A percentile compares a stretch with the other conserved stretches of the same genome.
Conservation (phyloP, 2,113 vertebrate genomes). For the Raja brachyura region DNA sequence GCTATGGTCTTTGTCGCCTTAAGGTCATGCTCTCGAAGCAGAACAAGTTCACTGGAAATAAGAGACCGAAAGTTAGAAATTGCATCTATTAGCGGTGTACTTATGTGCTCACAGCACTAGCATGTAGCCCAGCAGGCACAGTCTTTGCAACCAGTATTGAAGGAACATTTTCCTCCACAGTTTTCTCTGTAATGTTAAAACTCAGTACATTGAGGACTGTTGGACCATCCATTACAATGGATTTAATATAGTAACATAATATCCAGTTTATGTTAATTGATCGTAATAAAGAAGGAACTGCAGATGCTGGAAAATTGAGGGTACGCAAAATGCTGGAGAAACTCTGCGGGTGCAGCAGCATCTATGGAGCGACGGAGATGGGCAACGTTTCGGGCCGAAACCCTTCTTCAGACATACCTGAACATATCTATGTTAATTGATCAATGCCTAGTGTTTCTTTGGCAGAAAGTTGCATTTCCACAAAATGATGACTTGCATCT, state of each 20-base stretch:
- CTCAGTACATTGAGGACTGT: not conserved
- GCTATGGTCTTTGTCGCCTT: slow-evolving; percentile 61
- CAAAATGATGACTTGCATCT: not conserved
- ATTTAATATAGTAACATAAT: too few relatives aligned
- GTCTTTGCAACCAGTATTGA: too few relatives aligned
- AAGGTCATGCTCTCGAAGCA: slow-evolving; percentile 59
- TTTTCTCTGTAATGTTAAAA: not conserved
- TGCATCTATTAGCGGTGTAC: too few relatives aligned
- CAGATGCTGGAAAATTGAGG: too few relatives aligned
- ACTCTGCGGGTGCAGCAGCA: too few relatives aligned
- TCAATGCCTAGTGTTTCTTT: not conserved
- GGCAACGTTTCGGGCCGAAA: too few relatives aligned
- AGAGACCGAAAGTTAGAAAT: not conserved
- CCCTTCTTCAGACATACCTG: too few relatives aligned
- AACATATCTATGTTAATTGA: not conserved
- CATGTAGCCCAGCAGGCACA: too few relatives aligned
- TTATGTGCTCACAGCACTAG: too few relatives aligned
- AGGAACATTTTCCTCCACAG: not conserved
- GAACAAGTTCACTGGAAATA: slow-evolving; percentile 62
- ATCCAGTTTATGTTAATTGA: not conserved
- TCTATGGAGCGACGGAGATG: too few relatives aligned
- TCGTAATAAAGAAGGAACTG: too few relatives aligned
- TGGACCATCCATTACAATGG: not conserved
- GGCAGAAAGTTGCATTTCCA: not conserved
- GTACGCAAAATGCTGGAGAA: too few relatives aligned